These are phyloP conservation scores for Leucania comma DNA, from an alignment of 2,888 invertebrate genomes.

Conservation along the genomic window DNA sequence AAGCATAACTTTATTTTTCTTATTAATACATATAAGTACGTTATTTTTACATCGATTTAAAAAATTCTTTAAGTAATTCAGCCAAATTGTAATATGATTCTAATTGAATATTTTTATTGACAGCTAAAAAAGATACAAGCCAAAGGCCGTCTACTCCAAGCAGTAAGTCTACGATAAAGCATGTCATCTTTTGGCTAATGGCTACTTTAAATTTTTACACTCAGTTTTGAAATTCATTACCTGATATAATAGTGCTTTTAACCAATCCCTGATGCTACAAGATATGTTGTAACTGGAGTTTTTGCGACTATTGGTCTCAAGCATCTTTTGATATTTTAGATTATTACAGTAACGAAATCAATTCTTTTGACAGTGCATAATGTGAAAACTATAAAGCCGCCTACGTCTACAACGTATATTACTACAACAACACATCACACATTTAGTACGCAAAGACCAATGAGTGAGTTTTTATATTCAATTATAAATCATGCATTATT, in stretches of 20 bases:
- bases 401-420: neutral
- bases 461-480: constrained; percentile 17
- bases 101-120: constrained; percentile 1
- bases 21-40: neutral
- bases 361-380: constrained; percentile 20
- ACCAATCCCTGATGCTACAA: neutral
- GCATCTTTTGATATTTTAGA: neutral
- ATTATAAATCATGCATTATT: neutral
- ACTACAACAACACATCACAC: constrained; percentile 12
- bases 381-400: neutral
- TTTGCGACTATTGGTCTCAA: neutral
- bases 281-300: neutral
- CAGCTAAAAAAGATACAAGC: neutral
- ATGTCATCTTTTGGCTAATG: neutral
- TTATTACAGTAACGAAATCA: constrained; percentile 1
- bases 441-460: neutral
- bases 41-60: neutral
- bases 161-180: constrained; percentile 14
- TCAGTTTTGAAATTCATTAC: neutral
- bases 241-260: neutral
- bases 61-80: too few species aligned
- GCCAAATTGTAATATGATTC: neutral
- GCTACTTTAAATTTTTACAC: neutral
- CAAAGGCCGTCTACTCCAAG: neutral
- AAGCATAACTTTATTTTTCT: neutral